phyloP scores from a whole-genome alignment of 2,113 vertebrate genomes.

The Propithecus coquereli region DNA sequence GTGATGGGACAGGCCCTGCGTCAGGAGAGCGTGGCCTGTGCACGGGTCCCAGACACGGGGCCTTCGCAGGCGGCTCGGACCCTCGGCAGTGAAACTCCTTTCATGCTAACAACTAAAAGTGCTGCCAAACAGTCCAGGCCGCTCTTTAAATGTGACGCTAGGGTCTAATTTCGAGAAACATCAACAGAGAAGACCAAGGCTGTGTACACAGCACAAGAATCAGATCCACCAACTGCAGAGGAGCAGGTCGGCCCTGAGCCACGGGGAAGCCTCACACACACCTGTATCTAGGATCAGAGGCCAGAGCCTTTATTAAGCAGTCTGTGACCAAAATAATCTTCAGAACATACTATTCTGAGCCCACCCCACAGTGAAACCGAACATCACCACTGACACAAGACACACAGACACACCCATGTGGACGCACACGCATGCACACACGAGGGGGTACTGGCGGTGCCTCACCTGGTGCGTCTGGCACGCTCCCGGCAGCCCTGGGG shows the following conservation, averaged over 20 bases:
- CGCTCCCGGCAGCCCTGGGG: conserved; percentile 80
- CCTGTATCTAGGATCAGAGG: not conserved
- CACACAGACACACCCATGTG: not conserved
- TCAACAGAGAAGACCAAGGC: not conserved
- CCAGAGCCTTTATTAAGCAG: not conserved
- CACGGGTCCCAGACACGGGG: accelerated
- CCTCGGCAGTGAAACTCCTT: not conserved
- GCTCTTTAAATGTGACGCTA: not conserved
- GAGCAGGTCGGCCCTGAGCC: no score
- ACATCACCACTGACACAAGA: not conserved
- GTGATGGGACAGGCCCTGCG: not conserved
- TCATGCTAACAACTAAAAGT: not conserved
- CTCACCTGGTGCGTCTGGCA: conserved; percentile 91
- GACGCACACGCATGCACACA: not conserved
- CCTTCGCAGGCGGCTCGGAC: no score
- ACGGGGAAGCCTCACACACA: no score
- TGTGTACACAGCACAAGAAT: not conserved
- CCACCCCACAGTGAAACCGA: not conserved
- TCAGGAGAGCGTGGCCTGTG: not conserved
- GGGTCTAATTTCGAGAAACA: not conserved
- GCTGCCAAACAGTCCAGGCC: not conserved
- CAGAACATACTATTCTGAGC: not conserved
- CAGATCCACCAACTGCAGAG: not conserved
- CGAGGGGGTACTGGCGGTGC: no score
- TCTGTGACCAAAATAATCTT: not conserved